Conservation (phyloP, 2,888 invertebrate species). For the Trissonchulus latispiculum region DNA sequence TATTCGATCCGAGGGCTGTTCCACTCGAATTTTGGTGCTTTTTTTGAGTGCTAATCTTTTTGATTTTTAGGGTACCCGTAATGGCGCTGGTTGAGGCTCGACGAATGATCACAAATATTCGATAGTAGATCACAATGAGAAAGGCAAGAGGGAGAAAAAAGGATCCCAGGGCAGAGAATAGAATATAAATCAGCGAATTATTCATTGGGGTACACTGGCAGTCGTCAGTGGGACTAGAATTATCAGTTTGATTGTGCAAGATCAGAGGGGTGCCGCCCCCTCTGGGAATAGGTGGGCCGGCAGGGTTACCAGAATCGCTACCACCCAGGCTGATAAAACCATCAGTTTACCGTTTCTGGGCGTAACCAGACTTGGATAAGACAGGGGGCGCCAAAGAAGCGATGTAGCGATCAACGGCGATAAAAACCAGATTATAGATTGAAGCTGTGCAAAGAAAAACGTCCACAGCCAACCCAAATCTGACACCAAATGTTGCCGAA, state of each 20-base stretch:
- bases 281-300: not conserved
- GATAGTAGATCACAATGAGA: slow-evolving; percentile 95
- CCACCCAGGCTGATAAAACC: not conserved
- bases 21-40: no score
- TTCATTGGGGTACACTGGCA: slow-evolving; percentile 78
- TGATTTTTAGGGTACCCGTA: no score
- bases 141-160: slow-evolving; percentile 96
- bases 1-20: no score
- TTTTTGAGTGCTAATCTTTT: no score
- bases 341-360: not conserved
- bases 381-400: slow-evolving; percentile 91
- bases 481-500: slow-evolving; percentile 93
- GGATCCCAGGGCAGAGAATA: slow-evolving; percentile 89
- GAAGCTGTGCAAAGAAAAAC: slow-evolving; percentile 98
- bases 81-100: no score
- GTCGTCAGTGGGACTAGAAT: not conserved
- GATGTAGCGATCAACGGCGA: slow-evolving; percentile 76
- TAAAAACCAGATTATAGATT: slow-evolving; percentile 87
- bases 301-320: not conserved
- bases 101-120: slow-evolving; percentile 79
- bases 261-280: not conserved
- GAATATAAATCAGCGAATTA: slow-evolving; percentile 77
- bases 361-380: slow-evolving; percentile 77
- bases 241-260: not conserved
- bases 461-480: slow-evolving; percentile 86